These are phyloP conservation scores for Bombyx mandarina DNA, from an alignment of 1,140 invertebrate genomes.

Conservation along the genomic window DNA sequence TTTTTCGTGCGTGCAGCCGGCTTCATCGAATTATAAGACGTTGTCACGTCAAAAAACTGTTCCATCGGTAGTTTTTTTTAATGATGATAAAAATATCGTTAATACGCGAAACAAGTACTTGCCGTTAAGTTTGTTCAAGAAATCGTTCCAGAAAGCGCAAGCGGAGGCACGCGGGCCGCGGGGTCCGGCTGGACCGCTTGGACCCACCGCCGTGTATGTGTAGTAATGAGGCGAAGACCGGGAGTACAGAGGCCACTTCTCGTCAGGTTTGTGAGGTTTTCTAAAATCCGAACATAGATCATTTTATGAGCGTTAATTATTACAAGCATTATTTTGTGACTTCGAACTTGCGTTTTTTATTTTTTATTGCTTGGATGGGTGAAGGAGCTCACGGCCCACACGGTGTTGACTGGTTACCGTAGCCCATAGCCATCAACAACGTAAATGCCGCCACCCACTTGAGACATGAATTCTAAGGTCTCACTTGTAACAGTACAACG, in stretches of 20 bases:
- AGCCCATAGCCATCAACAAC: not conserved
- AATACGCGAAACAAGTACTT: conserved; percentile 41
- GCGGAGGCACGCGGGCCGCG: conserved; percentile 87
- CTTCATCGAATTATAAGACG: too few relatives aligned
- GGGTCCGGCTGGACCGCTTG: conserved; percentile 76
- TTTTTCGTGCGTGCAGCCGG: too few relatives aligned
- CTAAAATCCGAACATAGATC: conserved; percentile 69
- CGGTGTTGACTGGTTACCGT: not conserved
- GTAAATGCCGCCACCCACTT: not conserved
- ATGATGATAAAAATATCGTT: too few relatives aligned
- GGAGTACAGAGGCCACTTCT: conserved; percentile 91
- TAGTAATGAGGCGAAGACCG: conserved; percentile 89
- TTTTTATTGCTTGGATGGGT: too few relatives aligned
- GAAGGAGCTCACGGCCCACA: not conserved
- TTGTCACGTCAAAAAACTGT: too few relatives aligned
- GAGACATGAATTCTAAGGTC: too few relatives aligned
- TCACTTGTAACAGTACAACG: too few relatives aligned
- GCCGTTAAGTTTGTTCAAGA: conserved; percentile 87
- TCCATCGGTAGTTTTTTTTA: too few relatives aligned
- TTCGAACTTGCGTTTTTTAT: not conserved
- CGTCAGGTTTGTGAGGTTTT: conserved; percentile 84
- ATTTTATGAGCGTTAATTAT: not conserved
- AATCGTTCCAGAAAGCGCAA: conserved; percentile 97
- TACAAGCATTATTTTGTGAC: not conserved
- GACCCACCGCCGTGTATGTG: conserved; percentile 86